phyloP scores from a whole-genome alignment of 2,888 invertebrate genomes.

The Nemotelus nigrinus region DNA sequence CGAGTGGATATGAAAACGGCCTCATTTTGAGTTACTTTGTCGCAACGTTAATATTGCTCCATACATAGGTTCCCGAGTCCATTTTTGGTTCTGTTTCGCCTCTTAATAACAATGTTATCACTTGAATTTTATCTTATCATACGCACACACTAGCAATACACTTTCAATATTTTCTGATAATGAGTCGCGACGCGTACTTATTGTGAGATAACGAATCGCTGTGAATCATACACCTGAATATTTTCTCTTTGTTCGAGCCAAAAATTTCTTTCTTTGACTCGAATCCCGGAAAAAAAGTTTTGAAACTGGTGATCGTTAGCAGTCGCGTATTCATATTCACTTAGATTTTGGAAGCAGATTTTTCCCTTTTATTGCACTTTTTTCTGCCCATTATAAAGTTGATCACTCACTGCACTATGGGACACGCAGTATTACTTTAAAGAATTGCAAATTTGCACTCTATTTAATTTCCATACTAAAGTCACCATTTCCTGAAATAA shows the following conservation, averaged over 20 bases:
- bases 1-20: slow-evolving; percentile 13
- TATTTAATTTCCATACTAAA: too few species aligned
- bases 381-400: too few species aligned
- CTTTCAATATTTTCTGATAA: slow-evolving; percentile 11
- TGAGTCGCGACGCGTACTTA: slow-evolving; percentile 7
- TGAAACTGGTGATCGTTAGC: too few species aligned
- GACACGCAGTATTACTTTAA: too few species aligned
- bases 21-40: slow-evolving; percentile 22
- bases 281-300: not conserved
- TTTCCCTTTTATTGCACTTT: too few species aligned
- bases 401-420: too few species aligned
- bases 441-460: too few species aligned
- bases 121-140: slow-evolving; percentile 35
- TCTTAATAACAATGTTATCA: slow-evolving; percentile 21
- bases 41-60: slow-evolving; percentile 12
- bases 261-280: not conserved
- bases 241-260: not conserved
- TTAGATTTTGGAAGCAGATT: too few species aligned
- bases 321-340: too few species aligned
- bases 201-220: not conserved
- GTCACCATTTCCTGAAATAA: too few species aligned
- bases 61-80: not conserved
- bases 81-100: not conserved
- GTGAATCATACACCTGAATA: slow-evolving; percentile 7
- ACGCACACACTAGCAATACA: slow-evolving; percentile 22